Base-by-base conservation (phyloP, 2,888 invertebrate genomes). In the Sinotaia quadrata region DNA sequence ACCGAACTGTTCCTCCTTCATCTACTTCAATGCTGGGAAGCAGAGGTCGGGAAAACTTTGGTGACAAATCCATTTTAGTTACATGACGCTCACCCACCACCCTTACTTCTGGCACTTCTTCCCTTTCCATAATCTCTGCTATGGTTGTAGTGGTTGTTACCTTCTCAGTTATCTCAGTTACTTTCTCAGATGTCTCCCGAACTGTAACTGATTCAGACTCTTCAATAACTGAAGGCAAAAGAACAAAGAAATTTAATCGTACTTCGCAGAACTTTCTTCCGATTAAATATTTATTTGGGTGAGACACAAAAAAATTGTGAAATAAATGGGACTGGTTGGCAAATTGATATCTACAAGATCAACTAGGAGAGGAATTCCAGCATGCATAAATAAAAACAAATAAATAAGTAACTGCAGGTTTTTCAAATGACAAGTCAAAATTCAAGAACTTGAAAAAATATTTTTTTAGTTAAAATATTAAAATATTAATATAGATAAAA, bases 21-120 rank as follows among this genome's bases (percentile, higher is more conserved):
- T 77, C 77, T 37, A 81, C 81, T 56, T 84, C 81, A 36, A 79
- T 76, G 12, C 78, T 68, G 21, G 83, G 80, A 34, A 79, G 93
- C 84, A 97, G 91, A 18, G 94, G 93, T 31, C 94, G 73, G 1
- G 78, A 75, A 75, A 87, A 87, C 49, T 81, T 79, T 4, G 86
- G 86, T n/a, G 84, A 78, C 63, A 79, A 77, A 66, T 86, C 83
- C 12, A 84, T 67, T 10, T 75, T 74, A 24, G 77, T 76, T 34
- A 72, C 52, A 37, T 80, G 78, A 29, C 58, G 71, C 56, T 81
- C 79, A 44, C 74, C 73, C 33, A 75, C 75, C 27, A 75, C 58
- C 57, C 78, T 78, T 24, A 81, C 75, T 29, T 81, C 80, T 15
- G 77, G 76, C 7, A 79, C 75, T 24, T 83, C 81, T 51, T 83